phyloP scores from a whole-genome alignment of 92 coral and sea anemone genomes.

The Nematostella vectensis region DNA sequence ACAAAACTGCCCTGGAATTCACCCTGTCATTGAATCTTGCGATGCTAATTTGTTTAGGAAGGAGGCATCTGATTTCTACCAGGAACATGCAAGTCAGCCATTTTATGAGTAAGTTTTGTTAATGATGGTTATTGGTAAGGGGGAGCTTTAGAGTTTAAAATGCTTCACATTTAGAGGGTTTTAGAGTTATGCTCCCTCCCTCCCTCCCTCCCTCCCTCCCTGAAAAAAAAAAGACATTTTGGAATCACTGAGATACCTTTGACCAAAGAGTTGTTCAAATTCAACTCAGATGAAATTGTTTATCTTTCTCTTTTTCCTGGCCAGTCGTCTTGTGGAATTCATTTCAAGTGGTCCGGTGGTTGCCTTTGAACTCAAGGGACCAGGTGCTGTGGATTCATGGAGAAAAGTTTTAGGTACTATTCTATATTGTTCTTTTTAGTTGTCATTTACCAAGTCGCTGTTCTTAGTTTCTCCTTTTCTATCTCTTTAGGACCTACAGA shows the following conservation, averaged over 20 bases:
- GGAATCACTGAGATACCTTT: too few species aligned
- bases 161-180: too few species aligned
- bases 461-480: too few species aligned
- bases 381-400: slow-evolving; percentile 70
- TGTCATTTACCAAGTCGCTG: too few species aligned
- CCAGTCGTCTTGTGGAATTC: slow-evolving; percentile 55
- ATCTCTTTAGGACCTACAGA: slow-evolving; percentile 80
- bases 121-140: too few species aligned
- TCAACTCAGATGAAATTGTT: too few species aligned
- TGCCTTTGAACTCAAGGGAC: slow-evolving; percentile 81
- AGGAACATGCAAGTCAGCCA: slow-evolving; percentile 73
- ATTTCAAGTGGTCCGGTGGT: slow-evolving; percentile 82
- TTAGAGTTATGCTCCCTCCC: not conserved
- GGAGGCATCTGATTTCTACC: slow-evolving; percentile 72
- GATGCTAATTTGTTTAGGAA: slow-evolving; percentile 34
- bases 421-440: not conserved
- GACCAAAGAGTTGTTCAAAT: too few species aligned
- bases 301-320: not conserved
- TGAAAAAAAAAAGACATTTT: not conserved
- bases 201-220: not conserved
- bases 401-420: slow-evolving; percentile 52
- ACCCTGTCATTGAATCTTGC: too few species aligned
- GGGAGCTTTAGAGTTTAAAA: too few species aligned
- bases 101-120: slow-evolving; percentile 72
- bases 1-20: too few species aligned